Conservation (phyloP, 2,113 vertebrate species). For the Epinephelus fuscoguttatus region DNA sequence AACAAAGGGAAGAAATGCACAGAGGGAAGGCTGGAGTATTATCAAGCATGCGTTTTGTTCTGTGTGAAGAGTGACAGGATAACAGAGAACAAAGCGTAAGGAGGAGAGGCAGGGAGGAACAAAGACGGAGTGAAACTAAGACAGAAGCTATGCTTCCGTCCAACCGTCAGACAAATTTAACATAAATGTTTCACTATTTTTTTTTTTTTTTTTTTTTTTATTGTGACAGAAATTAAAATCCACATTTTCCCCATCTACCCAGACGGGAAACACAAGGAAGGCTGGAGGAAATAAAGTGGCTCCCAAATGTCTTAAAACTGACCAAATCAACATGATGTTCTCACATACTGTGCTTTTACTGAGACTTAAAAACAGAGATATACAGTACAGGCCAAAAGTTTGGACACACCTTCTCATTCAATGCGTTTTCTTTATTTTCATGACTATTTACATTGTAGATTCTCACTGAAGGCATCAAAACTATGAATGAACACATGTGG, state of each 20-base stretch:
- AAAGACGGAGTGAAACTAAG: slow-evolving; percentile 16
- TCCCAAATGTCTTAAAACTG: background rate
- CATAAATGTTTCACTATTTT: background rate
- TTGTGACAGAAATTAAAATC: background rate
- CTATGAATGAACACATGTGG: no score
- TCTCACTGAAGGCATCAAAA: no score
- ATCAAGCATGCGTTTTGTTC: slow-evolving; percentile 38
- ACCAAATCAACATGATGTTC: background rate
- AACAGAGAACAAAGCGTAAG: slow-evolving; percentile 23
- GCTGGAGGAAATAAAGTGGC: background rate
- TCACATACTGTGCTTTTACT: background rate
- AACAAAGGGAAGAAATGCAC: slow-evolving; percentile 13
- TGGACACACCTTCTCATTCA: no score
- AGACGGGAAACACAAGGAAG: background rate
- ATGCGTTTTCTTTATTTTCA: no score
- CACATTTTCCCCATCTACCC: background rate
- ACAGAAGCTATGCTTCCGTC: slow-evolving; percentile 30
- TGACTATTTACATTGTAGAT: no score
- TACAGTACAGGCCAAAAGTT: no score
- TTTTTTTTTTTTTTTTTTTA: slow-evolving; percentile 12
- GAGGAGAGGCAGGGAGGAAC: slow-evolving; percentile 27
- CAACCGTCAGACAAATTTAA: slow-evolving; percentile 13
- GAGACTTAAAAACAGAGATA: background rate
- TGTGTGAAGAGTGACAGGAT: slow-evolving; percentile 45
- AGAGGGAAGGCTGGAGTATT: slow-evolving; percentile 1